Evolutionary conservation across 2,888 invertebrate species (phyloP).

Genomic region (Dioctria linearis): DNA sequence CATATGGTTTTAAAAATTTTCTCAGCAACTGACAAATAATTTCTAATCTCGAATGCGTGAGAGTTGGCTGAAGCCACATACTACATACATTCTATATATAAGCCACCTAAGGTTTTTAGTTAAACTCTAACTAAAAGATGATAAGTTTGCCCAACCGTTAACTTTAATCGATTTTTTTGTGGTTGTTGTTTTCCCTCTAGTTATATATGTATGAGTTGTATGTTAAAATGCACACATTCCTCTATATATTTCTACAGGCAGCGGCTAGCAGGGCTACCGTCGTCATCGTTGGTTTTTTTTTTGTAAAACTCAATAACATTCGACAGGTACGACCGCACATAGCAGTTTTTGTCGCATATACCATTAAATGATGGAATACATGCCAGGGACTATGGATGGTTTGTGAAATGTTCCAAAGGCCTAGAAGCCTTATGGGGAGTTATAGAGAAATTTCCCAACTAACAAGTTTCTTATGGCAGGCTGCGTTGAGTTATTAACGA

Average conservation of each 20-base stretch:
- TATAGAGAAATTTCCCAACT: slow-evolving; percentile 17
- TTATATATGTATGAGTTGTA: too few species aligned
- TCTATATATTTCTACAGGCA: background rate
- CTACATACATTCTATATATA: too few species aligned
- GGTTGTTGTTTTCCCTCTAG: background rate
- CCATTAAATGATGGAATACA: slow-evolving; percentile 10
- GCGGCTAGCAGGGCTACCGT: background rate
- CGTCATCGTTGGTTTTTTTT: background rate
- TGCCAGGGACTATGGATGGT: slow-evolving; percentile 2
- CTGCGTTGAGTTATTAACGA: slow-evolving; percentile 41
- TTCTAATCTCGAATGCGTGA: background rate
- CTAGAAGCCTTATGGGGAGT: background rate
- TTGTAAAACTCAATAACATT: slow-evolving; percentile 22
- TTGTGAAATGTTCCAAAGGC: background rate
- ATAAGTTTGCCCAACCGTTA: slow-evolving; percentile 44
- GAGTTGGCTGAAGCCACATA: background rate
- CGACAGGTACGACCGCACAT: slow-evolving; percentile 18
- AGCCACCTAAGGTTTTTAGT: background rate
- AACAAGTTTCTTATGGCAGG: slow-evolving; percentile 35
- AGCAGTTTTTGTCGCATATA: slow-evolving; percentile 30
- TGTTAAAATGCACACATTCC: background rate
- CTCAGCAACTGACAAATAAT: background rate
- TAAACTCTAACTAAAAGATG: slow-evolving; percentile 12
- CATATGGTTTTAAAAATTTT: background rate
- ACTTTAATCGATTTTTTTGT: slow-evolving; percentile 46